These are phyloP conservation scores for Siniperca chuatsi DNA, from an alignment of 2,113 vertebrate species.

Conservation along the genomic window DNA sequence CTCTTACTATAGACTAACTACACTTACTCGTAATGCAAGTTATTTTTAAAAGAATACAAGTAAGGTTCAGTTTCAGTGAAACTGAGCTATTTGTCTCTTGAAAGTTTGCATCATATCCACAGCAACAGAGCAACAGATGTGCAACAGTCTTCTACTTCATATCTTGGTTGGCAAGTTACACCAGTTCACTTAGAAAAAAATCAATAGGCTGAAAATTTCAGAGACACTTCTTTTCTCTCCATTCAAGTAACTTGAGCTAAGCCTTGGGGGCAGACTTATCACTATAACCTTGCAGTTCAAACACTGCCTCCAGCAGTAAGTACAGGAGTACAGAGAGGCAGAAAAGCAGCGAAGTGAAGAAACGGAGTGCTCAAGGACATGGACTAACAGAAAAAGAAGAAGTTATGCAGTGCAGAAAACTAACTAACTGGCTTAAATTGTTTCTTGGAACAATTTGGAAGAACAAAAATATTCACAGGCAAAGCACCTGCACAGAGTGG, in stretches of 20 bases:
- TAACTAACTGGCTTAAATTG: constrained; percentile 1
- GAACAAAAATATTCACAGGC: constrained; percentile 1
- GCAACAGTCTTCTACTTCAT: neutral
- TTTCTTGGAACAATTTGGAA: neutral
- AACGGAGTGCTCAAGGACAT: constrained; percentile 26
- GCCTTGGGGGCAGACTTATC: constrained; percentile 55
- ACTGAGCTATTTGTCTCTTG: neutral
- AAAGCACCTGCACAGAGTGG: neutral
- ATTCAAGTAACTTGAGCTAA: constrained; percentile 35
- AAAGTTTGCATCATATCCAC: constrained; percentile 37
- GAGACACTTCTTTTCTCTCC: constrained; percentile 36
- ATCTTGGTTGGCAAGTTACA: constrained; percentile 26
- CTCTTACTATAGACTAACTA: neutral
- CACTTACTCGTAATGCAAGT: neutral
- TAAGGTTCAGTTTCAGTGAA: neutral
- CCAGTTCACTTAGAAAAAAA: constrained; percentile 24
- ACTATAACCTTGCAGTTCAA: constrained; percentile 58
- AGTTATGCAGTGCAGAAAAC: constrained; percentile 27
- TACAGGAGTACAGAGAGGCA: constrained; percentile 12
- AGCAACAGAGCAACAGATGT: constrained; percentile 9
- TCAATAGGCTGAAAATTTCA: constrained; percentile 43
- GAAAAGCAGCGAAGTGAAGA: constrained; percentile 34
- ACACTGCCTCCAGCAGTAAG: constrained; percentile 39
- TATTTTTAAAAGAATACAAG: neutral
- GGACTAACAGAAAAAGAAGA: neutral